phyloP scores from a whole-genome alignment of 2,797 vertebrate species.

The Melanotaenia maccullochi region DNA sequence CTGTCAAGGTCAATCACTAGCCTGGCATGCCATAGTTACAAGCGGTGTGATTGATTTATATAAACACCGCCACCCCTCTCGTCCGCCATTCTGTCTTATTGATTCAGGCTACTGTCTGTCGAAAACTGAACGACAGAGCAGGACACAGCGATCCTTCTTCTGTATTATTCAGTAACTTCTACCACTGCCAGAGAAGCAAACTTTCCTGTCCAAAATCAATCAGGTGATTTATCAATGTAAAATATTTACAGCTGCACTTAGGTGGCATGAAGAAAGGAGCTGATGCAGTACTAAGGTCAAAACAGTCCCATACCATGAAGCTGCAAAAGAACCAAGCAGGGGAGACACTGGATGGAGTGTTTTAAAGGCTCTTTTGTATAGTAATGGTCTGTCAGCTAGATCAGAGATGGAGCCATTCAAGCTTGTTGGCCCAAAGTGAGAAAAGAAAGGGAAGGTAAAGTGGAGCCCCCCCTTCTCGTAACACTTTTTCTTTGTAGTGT shows the following conservation, averaged over 20 bases:
- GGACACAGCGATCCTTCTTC: conserved; percentile 46
- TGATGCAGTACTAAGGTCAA: conserved; percentile 29
- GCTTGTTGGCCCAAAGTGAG: conserved; percentile 41
- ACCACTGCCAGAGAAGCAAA: conserved; percentile 30
- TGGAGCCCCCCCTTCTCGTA: conserved; percentile 25
- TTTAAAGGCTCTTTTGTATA: conserved; percentile 44
- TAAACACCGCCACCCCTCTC: conserved; percentile 45
- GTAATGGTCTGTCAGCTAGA: conserved; percentile 49
- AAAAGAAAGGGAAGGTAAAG: conserved; percentile 48
- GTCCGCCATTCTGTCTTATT: conserved; percentile 67
- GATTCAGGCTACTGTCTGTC: conserved; percentile 70
- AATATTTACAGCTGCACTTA: conserved; percentile 57
- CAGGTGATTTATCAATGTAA: conserved; percentile 38
- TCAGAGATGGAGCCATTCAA: conserved; percentile 48
- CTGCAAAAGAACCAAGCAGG: conserved; percentile 6
- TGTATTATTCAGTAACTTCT: conserved; percentile 62
- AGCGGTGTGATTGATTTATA: conserved; percentile 76
- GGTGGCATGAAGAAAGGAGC: conserved; percentile 19
- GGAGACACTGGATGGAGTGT: conserved; percentile 26
- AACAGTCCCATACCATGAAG: not conserved
- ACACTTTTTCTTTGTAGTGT: conserved; percentile 52
- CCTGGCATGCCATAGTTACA: conserved; percentile 65
- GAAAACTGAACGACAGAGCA: conserved; percentile 55
- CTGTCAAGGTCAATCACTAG: conserved; percentile 77
- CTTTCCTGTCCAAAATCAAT: conserved; percentile 57